Evolutionary conservation across 2,113 vertebrate genomes (phyloP).

Genomic region (Microtus richardsoni): DNA sequence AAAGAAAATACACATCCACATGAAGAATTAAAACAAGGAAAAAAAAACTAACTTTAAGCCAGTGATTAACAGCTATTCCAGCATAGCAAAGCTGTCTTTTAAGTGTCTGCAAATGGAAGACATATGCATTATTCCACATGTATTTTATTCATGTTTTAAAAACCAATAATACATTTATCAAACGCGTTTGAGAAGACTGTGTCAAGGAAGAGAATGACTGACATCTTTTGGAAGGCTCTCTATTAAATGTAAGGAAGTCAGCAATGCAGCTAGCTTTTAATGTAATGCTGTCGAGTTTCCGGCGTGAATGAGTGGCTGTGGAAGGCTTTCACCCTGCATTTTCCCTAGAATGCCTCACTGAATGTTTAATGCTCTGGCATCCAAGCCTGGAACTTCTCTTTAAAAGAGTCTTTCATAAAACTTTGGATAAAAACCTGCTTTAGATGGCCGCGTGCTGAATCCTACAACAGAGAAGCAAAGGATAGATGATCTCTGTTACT

Average conservation of each 20-base stretch:
- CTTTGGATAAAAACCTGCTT: slow-evolving; percentile 62
- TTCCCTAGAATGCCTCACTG: slow-evolving; percentile 67
- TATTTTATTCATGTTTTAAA: slow-evolving; percentile 56
- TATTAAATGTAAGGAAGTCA: slow-evolving; percentile 63
- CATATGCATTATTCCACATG: neutral
- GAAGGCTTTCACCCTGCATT: slow-evolving; percentile 63
- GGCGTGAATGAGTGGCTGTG: slow-evolving; percentile 63
- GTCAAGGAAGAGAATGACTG: slow-evolving; percentile 47
- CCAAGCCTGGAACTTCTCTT: slow-evolving; percentile 47
- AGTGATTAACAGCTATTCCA: neutral
- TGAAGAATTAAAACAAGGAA: neutral
- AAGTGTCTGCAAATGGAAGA: neutral
- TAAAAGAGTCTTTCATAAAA: slow-evolving; percentile 75
- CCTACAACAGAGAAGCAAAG: slow-evolving; percentile 51
- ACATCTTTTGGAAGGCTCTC: slow-evolving; percentile 54
- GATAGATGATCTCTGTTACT: slow-evolving; percentile 56
- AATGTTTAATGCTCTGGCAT: slow-evolving; percentile 73
- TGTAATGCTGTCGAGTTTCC: slow-evolving; percentile 65
- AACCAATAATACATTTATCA: slow-evolving; percentile 42
- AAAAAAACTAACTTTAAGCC: neutral
- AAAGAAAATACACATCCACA: neutral
- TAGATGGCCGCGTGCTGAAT: slow-evolving; percentile 3
- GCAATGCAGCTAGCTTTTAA: slow-evolving; percentile 66
- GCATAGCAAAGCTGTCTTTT: slow-evolving; percentile 16
- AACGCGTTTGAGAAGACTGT: slow-evolving; percentile 30